Base-by-base conservation (phyloP, 2,113 vertebrate genomes). In the Nasalis larvatus region DNA sequence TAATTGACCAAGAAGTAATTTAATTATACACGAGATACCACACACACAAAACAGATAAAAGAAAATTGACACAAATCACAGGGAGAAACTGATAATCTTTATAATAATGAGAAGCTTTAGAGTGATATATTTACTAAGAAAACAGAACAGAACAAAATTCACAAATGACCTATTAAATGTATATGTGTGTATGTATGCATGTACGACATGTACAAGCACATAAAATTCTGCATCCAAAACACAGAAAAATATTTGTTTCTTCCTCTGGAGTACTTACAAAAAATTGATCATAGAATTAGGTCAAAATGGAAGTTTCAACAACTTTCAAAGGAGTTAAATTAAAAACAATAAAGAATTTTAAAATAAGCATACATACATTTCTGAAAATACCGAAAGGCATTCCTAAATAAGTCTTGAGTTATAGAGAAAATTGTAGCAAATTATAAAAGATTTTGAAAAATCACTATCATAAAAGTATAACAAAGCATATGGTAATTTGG, bases 241-340 rank as follows among this genome's bases (percentile, higher is more conserved):
- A 54, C 7, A 92, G 37, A 83, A 89, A 45, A 13, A 4, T 14
- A 49, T 45, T 40, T 25, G 25, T 66, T 45, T 66, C 85, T 78
- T 87, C 94, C 16, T 96, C 37, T 63, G 54, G 18, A 91, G 56
- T 49, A 93, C 4, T 52, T 52, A 73, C 11, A 4, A 52, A 52
- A 83, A 54, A 49, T 12, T 35, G 14, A 73, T n/a, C 40, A 78
- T 40, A 14, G 27, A 58, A 82, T 30, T 80, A 86, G 13, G 35
- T 78, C 30, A 91, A 95, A 95, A 74, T 35, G 1, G 25, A 80
- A 93, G 18, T 63, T 35, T 58, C 71, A 84, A 87, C 25, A 91
- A 94, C 94, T 63, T 91, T 82, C 37, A 49, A 95, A 97, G 30
- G 56, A 94, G 45, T 35, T 76, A 68, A 82, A 77, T 74, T 80